Evolutionary conservation across 2,888 invertebrate genomes (phyloP), one percentile per base, ranked within the genome.

Genomic region (Palloptera scutellata): DNA sequence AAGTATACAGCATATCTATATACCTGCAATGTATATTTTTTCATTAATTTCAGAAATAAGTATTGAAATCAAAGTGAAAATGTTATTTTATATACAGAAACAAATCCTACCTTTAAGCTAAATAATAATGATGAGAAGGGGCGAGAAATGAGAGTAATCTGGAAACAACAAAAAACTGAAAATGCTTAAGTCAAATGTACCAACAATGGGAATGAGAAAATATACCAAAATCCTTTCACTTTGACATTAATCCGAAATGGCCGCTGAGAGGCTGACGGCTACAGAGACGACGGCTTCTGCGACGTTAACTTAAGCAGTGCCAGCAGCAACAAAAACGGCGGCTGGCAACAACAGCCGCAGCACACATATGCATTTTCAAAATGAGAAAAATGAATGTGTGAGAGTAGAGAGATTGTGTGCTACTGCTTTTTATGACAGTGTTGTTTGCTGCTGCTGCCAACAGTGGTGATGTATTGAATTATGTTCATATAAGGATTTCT

Each of bases 221-320:
- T 53, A 61, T 58, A 59, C 45, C 41, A 66, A 72, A 72, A 73
- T 72, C 72, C 72, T 71, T 71, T 72, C 72, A 69, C 71, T 72
- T 72, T 72, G 73, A 73, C 73, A 72, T 72, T 72, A 73, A 73
- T 73, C 73, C 71, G 64, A 66, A 68, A 66, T 71, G 68, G 68
- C 67, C 70, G 71, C 67, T 68, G 71, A 71, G 71, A 67, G 68
- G 70, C 72, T 67, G 68, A 70, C 70, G 53, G 4, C 2, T 30
- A 30, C 30, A 30, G 30, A 2, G 30, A 48, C 13, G 48, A n/a
- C n/a, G n/a, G n/a, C n/a, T n/a, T n/a, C n/a, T n/a, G n/a, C 15
- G 48, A 48, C 48, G 30, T 19, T 9, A 19, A 40, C 10, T 20
- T 9, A 12, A 55, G 11, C 55, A 55, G 1, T 20, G 20, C 3